Evolutionary conservation across 2,113 vertebrate genomes (phyloP), one percentile per base, ranked within the genome.

Genomic region (Xiphophorus hellerii): DNA sequence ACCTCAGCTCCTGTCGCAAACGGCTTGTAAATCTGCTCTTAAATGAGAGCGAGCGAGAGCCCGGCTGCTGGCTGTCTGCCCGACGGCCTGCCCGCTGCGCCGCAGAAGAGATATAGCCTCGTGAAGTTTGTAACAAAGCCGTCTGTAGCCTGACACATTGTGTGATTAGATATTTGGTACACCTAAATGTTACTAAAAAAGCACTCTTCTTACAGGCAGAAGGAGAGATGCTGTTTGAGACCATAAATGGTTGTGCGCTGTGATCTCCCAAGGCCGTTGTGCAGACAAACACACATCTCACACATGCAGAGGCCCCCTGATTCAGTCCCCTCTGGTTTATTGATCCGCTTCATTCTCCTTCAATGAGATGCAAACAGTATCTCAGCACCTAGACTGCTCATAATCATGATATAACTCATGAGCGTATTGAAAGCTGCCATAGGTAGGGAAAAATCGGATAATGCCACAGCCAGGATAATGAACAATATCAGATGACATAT

Each of bases 311-410:
- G 9, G 71, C 78, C 81, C 84, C 85, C 83, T 71, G 78, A 91
- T 90, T 80, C 86, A 81, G 74, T 79, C 84, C 84, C 81, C 86
- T 84, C 87, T 83, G 88, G 86, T 91, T 90, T 94, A 95, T 95
- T 88, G 94, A 95, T 93, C 92, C 88, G 86, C 84, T 92, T 92
- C 83, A 90, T 93, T 90, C 84, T 85, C 75, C 60, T 64, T 76
- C 81, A 93, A 94, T 93, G 93, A 93, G 93, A 94, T 92, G 89
- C 91, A 92, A 92, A 93, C 91, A 87, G 89, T 87, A 81, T 85
- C 85, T 83, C 81, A 39, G 87, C 63, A 62, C 74, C 86, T 84
- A 70, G 85, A 66, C 82, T 66, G 79, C 86, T 87, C 92, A 90
- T 93, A 93, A 94, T 93, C 91, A 92, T 91, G 86, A 93, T 91